phyloP scores from a whole-genome alignment of 2,113 vertebrate species.

The Sinocyclocheilus anshuiensis region DNA sequence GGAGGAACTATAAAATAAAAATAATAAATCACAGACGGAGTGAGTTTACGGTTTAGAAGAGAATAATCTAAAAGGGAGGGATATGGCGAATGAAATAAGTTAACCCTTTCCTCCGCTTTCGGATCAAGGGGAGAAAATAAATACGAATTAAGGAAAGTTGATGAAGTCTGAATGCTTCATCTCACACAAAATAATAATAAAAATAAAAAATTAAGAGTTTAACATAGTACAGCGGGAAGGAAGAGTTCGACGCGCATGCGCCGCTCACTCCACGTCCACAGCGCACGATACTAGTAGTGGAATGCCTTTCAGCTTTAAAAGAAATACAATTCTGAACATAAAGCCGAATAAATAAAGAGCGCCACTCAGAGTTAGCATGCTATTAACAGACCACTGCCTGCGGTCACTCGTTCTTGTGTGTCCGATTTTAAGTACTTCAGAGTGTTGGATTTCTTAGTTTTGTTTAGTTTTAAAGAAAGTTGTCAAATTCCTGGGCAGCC shows the following conservation, averaged over 20 bases:
- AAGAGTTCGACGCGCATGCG: neutral
- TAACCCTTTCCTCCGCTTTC: constrained; percentile 59
- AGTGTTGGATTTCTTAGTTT: constrained; percentile 4
- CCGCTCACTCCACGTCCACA: constrained; percentile 52
- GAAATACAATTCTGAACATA: constrained; percentile 34
- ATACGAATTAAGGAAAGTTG: constrained; percentile 56
- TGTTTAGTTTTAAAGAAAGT: constrained; percentile 25
- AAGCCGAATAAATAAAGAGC: constrained; percentile 68
- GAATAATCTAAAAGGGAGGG: neutral
- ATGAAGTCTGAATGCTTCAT: constrained; percentile 71
- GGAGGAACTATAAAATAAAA: neutral
- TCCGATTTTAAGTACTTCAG: constrained; percentile 24
- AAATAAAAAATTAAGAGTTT: neutral
- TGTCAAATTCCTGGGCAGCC: constrained; percentile 31
- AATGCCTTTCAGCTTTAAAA: constrained; percentile 66
- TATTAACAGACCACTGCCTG: neutral
- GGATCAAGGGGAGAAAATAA: constrained; percentile 78
- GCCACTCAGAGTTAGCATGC: constrained; percentile 45
- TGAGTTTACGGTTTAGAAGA: neutral
- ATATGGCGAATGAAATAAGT: constrained; percentile 76
- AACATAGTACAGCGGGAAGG: constrained; percentile 23
- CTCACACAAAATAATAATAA: constrained; percentile 46
- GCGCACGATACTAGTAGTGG: constrained; percentile 62
- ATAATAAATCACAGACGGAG: neutral
- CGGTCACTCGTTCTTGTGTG: neutral